phyloP scores from a whole-genome alignment of 1,140 invertebrate species.

The Solen grandis region DNA sequence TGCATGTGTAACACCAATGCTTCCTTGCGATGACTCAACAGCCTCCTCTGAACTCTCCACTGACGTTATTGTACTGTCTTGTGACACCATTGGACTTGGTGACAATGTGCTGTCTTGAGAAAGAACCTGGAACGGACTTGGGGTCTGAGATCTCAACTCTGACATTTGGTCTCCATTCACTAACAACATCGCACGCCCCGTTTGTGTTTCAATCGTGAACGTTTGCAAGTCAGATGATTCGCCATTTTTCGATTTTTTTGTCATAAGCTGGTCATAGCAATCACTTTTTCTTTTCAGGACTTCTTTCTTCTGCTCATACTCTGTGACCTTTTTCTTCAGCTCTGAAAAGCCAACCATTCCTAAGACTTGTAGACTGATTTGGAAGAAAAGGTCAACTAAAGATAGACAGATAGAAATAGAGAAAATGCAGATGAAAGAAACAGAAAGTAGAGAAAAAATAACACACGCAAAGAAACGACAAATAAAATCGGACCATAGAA shows the following conservation, averaged over 20 bases:
- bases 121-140: neutral
- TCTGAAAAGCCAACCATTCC: slow-evolving; percentile 11
- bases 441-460: too few species aligned
- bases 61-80: too few species aligned
- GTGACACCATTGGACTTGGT: too few species aligned
- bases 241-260: slow-evolving; percentile 36
- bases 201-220: neutral
- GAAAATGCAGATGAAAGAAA: neutral
- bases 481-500: too few species aligned
- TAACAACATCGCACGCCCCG: neutral
- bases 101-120: neutral
- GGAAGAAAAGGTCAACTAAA: neutral
- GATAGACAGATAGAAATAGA: neutral
- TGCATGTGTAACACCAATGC: too few species aligned
- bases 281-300: slow-evolving; percentile 50
- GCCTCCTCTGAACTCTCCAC: too few species aligned
- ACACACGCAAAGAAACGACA: too few species aligned
- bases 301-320: slow-evolving; percentile 51
- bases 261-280: slow-evolving; percentile 47
- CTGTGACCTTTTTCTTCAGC: slow-evolving; percentile 43
- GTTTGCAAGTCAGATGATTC: slow-evolving; percentile 13
- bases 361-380: neutral
- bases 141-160: neutral
- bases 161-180: neutral
- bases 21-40: too few species aligned